Evolutionary conservation across 2,888 invertebrate species (phyloP).

Genomic region (Latrodectus elegans): DNA sequence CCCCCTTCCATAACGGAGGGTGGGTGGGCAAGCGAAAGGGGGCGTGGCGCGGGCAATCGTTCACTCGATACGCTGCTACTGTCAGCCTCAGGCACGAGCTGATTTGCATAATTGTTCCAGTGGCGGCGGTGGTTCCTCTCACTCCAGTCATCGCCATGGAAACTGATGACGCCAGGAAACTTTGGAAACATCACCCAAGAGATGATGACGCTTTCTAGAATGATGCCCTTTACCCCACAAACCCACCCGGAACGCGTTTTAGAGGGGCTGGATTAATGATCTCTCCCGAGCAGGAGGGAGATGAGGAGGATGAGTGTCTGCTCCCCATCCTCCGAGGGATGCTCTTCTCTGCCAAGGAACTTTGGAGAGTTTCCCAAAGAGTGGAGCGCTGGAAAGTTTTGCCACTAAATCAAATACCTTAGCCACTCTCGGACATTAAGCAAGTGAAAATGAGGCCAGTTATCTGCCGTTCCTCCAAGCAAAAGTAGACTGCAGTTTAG

Average conservation of each 20-base stretch:
- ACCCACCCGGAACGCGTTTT: constrained; percentile 48
- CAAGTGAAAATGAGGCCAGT: no score
- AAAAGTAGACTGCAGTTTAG: no score
- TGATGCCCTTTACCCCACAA: constrained; percentile 41
- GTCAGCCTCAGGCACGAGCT: constrained; percentile 60
- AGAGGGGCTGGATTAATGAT: constrained; percentile 57
- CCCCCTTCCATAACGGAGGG: constrained; percentile 1
- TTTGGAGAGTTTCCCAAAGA: constrained; percentile 1
- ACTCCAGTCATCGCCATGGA: constrained; percentile 57
- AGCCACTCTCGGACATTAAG: background rate
- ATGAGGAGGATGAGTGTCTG: background rate
- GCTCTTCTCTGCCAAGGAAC: background rate
- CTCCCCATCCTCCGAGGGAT: background rate
- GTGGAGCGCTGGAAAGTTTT: background rate
- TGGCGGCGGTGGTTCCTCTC: constrained; percentile 36
- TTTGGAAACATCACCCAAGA: constrained; percentile 43
- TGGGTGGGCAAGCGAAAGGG: constrained; percentile 28
- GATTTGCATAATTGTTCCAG: constrained; percentile 66
- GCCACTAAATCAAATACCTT: constrained; percentile 5
- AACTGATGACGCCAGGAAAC: constrained; percentile 68
- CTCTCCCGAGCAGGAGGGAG: constrained; percentile 9
- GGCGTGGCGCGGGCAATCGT: constrained; percentile 65
- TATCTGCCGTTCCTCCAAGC: no score
- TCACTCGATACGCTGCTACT: constrained; percentile 65
- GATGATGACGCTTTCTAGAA: constrained; percentile 44